A percentile compares a stretch with the other conserved stretches of the same genome.
Conservation (phyloP, 37 sponge, comb jelly and placozoan genomes). For the Bolinopsis microptera region DNA sequence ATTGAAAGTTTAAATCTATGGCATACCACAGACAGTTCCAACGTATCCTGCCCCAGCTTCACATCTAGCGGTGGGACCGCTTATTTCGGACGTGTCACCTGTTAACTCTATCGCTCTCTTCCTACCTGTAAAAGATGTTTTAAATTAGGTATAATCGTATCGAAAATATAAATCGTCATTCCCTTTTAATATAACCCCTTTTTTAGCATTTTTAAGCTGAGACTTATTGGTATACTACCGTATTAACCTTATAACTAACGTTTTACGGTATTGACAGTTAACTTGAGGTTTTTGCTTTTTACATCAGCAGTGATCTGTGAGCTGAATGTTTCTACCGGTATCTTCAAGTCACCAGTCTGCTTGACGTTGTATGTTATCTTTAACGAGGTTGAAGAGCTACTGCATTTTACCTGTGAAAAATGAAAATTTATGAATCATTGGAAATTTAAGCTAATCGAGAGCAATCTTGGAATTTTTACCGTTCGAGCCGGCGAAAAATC, state of each 20-base stretch:
- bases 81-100: not conserved
- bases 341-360: not conserved
- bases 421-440: no score
- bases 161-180: no score
- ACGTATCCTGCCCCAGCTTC: not conserved
- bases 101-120: not conserved
- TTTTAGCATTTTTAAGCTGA: no score
- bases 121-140: not conserved
- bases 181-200: no score
- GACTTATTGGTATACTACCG: no score
- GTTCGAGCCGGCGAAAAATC: no score
- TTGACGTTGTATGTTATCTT: not conserved
- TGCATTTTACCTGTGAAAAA: not conserved
- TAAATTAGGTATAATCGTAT: no score
- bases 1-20: no score
- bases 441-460: no score
- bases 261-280: constrained; percentile 11
- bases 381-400: not conserved
- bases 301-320: not conserved
- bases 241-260: no score
- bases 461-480: no score
- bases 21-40: not conserved
- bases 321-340: not conserved
- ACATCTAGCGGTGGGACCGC: not conserved
- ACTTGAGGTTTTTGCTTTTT: not conserved